Percentiles rank a stretch among this genome's conserved stretches.
phyloP scores from a whole-genome alignment of 1,140 invertebrate genomes.

The Tribolium madens region DNA sequence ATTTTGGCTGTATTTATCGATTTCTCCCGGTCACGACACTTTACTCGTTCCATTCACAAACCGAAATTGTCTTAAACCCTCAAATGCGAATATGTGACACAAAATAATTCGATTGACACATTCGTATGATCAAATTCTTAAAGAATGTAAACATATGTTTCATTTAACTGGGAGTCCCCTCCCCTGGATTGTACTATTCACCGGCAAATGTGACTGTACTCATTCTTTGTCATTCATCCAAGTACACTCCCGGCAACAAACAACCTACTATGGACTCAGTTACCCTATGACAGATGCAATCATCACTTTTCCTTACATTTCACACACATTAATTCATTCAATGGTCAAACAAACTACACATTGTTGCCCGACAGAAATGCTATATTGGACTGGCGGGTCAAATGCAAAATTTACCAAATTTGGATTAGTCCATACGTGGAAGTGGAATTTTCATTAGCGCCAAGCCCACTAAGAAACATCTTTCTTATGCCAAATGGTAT shows the following conservation, averaged over 20 bases:
- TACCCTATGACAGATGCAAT: neutral
- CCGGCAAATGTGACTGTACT: constrained; percentile 42
- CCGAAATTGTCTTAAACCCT: neutral
- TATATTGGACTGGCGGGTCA: constrained; percentile 27
- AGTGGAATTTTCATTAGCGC: neutral
- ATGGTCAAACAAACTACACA: neutral
- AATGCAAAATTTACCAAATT: neutral
- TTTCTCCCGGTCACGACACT: constrained; percentile 18
- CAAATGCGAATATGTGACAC: neutral
- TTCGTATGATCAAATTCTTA: constrained; percentile 25
- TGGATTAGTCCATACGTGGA: too few relatives aligned
- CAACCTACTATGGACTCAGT: neutral
- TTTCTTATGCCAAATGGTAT: neutral
- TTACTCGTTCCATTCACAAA: constrained; percentile 16
- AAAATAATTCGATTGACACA: constrained; percentile 19
- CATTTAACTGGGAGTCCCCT: constrained; percentile 39
- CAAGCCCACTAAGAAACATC: neutral
- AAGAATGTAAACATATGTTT: constrained; percentile 44
- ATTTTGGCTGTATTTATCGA: constrained; percentile 10
- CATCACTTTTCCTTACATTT: neutral
- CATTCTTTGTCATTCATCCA: constrained; percentile 46
- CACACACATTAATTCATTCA: neutral
- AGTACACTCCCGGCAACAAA: constrained; percentile 19
- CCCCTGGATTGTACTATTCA: constrained; percentile 44
- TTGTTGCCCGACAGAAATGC: constrained; percentile 21